Percentiles rank a stretch among this genome's conserved stretches.
Evolutionary conservation across 2,888 invertebrate genomes (phyloP).

Genomic region (Stenichneumon culpator): DNA sequence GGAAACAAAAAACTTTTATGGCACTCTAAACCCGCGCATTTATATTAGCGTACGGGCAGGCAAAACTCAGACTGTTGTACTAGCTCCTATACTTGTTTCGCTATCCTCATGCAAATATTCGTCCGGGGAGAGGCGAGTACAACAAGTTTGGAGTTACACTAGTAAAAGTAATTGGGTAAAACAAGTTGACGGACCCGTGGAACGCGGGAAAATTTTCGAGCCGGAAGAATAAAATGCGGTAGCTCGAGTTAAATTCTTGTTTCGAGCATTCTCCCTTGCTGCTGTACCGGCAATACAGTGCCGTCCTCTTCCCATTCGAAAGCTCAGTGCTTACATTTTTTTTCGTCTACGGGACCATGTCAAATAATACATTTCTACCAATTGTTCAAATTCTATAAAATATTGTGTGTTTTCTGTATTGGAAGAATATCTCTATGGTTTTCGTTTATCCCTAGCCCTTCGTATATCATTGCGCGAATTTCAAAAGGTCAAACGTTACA

Average conservation of each 20-base stretch:
- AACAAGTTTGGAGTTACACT: conserved; percentile 29
- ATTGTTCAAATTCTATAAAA: not conserved
- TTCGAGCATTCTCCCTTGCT: not conserved
- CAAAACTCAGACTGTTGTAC: conserved; percentile 20
- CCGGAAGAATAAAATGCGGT: not conserved
- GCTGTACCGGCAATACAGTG: not conserved
- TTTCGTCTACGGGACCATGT: too few species aligned
- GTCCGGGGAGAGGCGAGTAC: conserved; percentile 33
- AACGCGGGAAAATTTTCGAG: conserved; percentile 33
- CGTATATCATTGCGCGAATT: not conserved
- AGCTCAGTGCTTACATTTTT: not conserved
- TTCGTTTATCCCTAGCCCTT: not conserved
- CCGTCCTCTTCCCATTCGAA: not conserved
- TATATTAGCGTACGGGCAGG: conserved; percentile 61
- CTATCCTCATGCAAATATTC: conserved; percentile 63
- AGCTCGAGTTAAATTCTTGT: conserved; percentile 1
- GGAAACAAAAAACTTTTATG: conserved; percentile 64
- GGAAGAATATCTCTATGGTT: not conserved
- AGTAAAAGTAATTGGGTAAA: conserved; percentile 52
- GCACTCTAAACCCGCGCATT: conserved; percentile 66
- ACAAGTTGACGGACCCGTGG: conserved; percentile 5
- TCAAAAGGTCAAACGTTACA: not conserved
- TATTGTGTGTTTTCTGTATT: not conserved
- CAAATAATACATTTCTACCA: not conserved
- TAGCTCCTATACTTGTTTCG: conserved; percentile 43